Base-by-base conservation (phyloP, 1,140 invertebrate species). In the Hetaerina americana region DNA sequence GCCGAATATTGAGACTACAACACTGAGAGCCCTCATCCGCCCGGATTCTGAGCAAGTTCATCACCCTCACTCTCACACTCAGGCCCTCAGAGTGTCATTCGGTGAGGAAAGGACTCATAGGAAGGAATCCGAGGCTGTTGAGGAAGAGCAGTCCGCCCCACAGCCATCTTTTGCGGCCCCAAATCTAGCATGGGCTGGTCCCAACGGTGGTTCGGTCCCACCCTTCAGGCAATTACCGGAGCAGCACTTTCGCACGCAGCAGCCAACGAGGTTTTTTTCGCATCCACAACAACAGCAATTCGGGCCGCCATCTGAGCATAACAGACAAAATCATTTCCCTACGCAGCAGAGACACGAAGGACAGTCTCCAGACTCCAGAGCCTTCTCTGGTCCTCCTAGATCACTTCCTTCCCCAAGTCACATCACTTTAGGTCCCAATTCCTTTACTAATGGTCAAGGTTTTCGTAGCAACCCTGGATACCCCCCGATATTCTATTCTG, bases 21-120 rank as follows among this genome's bases (percentile, higher is more conserved):
- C 92, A 2, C 79, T 93, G 31, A 83, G 92, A 78, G 88, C 92
- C 0, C 89, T 94, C 27, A 93, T 94, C 68, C 87, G 89, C 75
- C 92, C 92, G 0, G 91, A 93, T 74, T 93, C 91, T 5, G 91
- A 93, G 78, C 83, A 72, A 67, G 72, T 72, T 66, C 57, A 71
- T 25, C 40, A 57, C 10, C 40, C 87, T 26, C 93, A 89, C 76
- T 90, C 92, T 76, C 88, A 86, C 71, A 86, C 89, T 72, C 89
- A 88, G 72, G 89, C 88, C 27, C 88, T 91, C 12, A 88, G 89
- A 75, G 86, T 92, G 5, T 90, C 90, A 27, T 92, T 92, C 75
- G 89, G 89, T 10, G 71, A 76, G 57, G 79, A 84, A 5, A 84
- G 84, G 57, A 79, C 84, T 74, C 83, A 85, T 57, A 80, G 84